Base-by-base conservation (phyloP, 1,140 invertebrate species). In the Calosoma granatense region DNA sequence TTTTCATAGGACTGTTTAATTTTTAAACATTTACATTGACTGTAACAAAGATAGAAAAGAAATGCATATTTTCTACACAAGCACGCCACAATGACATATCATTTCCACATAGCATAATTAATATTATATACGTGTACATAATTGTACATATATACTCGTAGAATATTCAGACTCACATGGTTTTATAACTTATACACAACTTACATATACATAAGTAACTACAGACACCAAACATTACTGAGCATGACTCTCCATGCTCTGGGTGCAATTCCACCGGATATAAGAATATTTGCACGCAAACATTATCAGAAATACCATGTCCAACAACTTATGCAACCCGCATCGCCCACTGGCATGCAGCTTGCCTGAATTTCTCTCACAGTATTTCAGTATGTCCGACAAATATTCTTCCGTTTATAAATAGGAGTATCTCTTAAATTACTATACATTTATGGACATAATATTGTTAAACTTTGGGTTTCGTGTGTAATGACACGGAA, bases 11-110 rank as follows among this genome's bases (percentile, higher is more conserved):
- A 47, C 41, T 4, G 17, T 47, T 47, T 47, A 47, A 47, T 47
- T 47, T 47, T 47, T 47, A 47, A 47, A 47, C 41, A 47, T 47
- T 47, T 47, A 47, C 41, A 47, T 47, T 47, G 41, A 47, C 41
- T 47, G 41, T 47, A 47, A 47, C 41, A 47, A 47, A 47, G 41
- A 47, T 47, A 47, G 41, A 47, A 47, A 47, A 47, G 41, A 47
- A 47, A 47, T 47, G 41, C 41, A 47, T 47, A 12, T 47, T 6
- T 47, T 17, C 41, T 47, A 47, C 41, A 47, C 41, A 47, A 47
- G 41, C 41, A 47, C 41, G 41, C 41, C 41, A 47, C 41, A 47
- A 36, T 12, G 9, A 47, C 41, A 47, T 36, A 36, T 36, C n/a
- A 30, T 30, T 6, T 30, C 26, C 26, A 30, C 26, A 30, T 30